Conservation (phyloP, 2,113 vertebrate species). For the Paraplagusia blochii region DNA sequence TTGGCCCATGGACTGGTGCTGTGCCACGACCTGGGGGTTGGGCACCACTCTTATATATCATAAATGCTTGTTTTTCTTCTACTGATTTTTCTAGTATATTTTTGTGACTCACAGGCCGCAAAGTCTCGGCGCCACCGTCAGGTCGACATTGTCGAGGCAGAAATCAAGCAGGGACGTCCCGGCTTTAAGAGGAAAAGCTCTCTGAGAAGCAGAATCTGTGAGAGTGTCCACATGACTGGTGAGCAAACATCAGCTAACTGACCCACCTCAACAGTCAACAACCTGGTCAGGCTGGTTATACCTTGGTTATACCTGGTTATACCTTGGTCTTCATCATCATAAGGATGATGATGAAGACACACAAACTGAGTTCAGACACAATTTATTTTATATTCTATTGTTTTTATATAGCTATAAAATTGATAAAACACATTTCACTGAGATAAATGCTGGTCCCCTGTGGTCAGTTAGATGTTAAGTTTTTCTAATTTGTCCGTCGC, state of each 20-base stretch:
- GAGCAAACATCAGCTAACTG: background rate
- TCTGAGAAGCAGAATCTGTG: conserved; percentile 41
- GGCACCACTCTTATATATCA: background rate
- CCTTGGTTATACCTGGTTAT: too few species aligned
- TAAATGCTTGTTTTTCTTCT: background rate
- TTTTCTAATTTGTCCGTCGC: too few species aligned
- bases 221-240: conserved; percentile 64
- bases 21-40: too few species aligned
- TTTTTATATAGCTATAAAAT: background rate
- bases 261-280: too few species aligned
- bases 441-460: too few species aligned
- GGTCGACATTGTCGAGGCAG: conserved; percentile 44
- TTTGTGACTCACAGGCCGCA: conserved; percentile 68
- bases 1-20: too few species aligned
- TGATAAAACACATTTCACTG: too few species aligned
- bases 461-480: too few species aligned
- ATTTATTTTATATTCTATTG: background rate
- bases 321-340: too few species aligned
- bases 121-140: conserved; percentile 88
- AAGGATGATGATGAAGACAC: too few species aligned
- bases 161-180: background rate
- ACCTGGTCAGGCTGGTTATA: too few species aligned
- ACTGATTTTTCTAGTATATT: background rate
- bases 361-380: too few species aligned
- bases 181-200: conserved; percentile 8